Base-by-base conservation (phyloP, 2,888 invertebrate genomes). In the Drosophila monieri region DNA sequence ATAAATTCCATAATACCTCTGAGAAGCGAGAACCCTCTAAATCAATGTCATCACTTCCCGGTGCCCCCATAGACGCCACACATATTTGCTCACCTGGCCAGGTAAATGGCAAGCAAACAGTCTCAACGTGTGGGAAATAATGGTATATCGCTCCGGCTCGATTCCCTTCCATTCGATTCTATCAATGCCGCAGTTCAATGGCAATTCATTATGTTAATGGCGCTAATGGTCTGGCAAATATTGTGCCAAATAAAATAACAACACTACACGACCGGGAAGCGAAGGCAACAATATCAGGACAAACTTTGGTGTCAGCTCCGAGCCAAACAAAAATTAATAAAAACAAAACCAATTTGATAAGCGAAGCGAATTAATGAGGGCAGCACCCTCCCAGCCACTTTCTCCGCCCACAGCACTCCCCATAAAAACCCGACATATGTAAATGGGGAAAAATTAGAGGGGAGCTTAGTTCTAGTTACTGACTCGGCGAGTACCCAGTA, bases 191-290 rank as follows among this genome's bases (percentile, higher is more conserved):
- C 74, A 71, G 72, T 80, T 80, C 83, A 75, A 84, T 86, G 72
- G 84, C 85, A 83, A 85, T 85, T 81, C 87, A 79, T 88, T 84
- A 88, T 85, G 81, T 81, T 87, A 88, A 88, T 84, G 75, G 76
- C 77, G 78, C 78, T 85, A 89, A 89, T 88, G 87, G 88, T 62
- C 77, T 80, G 84, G 87, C 78, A 88, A 88, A 88, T 76, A 89
- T 83, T 77, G 69, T 48, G 77, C 62, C 70, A 53, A 62, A 52
- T 74, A 48, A 69, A 73, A 60, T 52, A 74, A 54, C 65, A 61
- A 46, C 57, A 58, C 12, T 12, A 25, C 52, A 58, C 9, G 25
- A 25, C 39, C 2, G 51, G 35, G 35, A 48, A 14, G 21, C 39
- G 49, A 53, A 37, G 58, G 46, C 41, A 30, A 54, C 52, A 61